Conservation (phyloP, 2,113 vertebrate genomes). For the Nansenia antarctica region DNA sequence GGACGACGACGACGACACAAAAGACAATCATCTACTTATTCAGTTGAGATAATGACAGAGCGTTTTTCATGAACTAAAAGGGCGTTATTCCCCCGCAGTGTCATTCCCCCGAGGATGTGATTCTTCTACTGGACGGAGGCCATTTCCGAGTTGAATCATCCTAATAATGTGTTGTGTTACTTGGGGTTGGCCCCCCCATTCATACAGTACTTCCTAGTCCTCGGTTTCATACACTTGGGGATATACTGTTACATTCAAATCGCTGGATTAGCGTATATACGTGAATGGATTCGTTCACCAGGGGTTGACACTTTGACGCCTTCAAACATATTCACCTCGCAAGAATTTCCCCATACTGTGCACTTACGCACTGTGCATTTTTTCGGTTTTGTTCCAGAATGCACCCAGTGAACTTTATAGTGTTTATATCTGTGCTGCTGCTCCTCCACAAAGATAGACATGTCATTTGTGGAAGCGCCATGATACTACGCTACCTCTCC, state of each 20-base stretch:
- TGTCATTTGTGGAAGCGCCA: constrained; percentile 65
- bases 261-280: too few relatives aligned
- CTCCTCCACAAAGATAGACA: constrained; percentile 24
- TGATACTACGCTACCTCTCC: constrained; percentile 51
- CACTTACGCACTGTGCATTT: too few relatives aligned
- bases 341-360: too few relatives aligned
- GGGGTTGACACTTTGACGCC: too few relatives aligned
- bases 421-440: neutral
- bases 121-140: constrained; percentile 2
- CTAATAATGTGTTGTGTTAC: too few relatives aligned
- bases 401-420: constrained; percentile 46
- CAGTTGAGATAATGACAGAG: constrained; percentile 48
- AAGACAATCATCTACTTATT: constrained; percentile 62
- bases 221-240: too few relatives aligned
- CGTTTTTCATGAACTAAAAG: neutral
- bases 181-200: too few relatives aligned
- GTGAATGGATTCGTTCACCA: too few relatives aligned
- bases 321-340: too few relatives aligned
- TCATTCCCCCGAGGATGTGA: too few relatives aligned
- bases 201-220: too few relatives aligned
- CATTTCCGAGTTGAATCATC: constrained; percentile 47
- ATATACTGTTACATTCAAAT: too few relatives aligned
- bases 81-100: constrained; percentile 30
- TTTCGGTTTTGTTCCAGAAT: constrained; percentile 10
- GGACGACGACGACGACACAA: constrained; percentile 53